These are phyloP conservation scores for Lates calcarifer DNA, from an alignment of 2,113 vertebrate genomes.

Conservation along the genomic window DNA sequence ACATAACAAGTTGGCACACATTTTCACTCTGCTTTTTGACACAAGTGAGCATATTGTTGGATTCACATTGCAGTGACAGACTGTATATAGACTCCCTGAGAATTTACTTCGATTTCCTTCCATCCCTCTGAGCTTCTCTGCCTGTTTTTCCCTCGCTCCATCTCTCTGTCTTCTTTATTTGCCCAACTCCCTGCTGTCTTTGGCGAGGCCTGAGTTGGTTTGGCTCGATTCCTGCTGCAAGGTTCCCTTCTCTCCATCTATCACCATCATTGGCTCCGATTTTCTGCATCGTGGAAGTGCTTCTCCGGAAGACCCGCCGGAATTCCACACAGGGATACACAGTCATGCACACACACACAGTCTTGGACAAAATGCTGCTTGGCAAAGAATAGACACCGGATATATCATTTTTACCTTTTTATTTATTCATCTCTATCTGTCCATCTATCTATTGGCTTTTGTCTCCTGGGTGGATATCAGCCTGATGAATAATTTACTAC, in stretches of 20 bases:
- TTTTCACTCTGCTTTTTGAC: conserved; percentile 43
- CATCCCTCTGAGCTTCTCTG: conserved; percentile 25
- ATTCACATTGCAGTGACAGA: conserved; percentile 38
- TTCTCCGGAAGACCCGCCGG: conserved; percentile 59
- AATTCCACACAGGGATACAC: conserved; percentile 52
- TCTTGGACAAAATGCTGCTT: conserved; percentile 33
- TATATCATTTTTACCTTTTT: conserved; percentile 70
- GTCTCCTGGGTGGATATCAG: conserved; percentile 61
- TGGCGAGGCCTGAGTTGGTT: conserved; percentile 48
- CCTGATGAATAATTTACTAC: conserved; percentile 72
- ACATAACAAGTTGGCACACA: conserved; percentile 53
- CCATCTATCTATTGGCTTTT: conserved; percentile 52
- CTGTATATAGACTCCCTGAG: conserved; percentile 17
- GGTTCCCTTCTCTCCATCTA: conserved; percentile 62
- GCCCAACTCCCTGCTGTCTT: conserved; percentile 49
- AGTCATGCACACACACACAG: not conserved
- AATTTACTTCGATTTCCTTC: conserved; percentile 36
- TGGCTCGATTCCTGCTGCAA: conserved; percentile 55
- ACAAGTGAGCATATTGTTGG: conserved; percentile 39
- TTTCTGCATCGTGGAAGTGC: conserved; percentile 53
- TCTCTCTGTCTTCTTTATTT: conserved; percentile 42
- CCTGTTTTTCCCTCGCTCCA: not conserved
- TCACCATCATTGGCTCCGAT: conserved; percentile 61
- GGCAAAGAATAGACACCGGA: conserved; percentile 22
- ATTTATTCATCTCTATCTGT: conserved; percentile 74